Percentiles rank a stretch among this genome's conserved stretches.
Conservation (phyloP, 2,888 invertebrate genomes). For the Aromia moschata region DNA sequence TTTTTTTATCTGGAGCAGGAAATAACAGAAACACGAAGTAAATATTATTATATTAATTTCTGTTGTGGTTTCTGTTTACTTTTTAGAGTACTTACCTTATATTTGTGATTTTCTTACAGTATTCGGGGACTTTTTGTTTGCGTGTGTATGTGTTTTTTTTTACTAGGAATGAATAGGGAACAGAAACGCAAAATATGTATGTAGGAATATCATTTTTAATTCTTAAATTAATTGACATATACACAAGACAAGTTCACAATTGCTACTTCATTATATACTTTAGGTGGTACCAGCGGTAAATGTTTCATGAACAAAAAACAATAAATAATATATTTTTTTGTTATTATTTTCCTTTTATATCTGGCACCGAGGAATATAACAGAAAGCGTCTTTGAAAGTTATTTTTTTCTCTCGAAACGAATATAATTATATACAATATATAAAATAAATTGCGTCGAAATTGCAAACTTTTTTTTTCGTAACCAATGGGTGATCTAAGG, state of each 20-base stretch:
- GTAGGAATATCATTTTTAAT: constrained; percentile 62
- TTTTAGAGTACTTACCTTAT: too few species aligned
- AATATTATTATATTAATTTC: too few species aligned
- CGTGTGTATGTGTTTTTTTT: too few species aligned
- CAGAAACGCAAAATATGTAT: too few species aligned
- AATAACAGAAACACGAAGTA: too few species aligned
- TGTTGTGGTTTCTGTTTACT: too few species aligned
- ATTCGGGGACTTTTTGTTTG: too few species aligned
- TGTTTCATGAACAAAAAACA: too few species aligned
- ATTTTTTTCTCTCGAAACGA: constrained; percentile 3
- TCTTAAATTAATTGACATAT: constrained; percentile 62
- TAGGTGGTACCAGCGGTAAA: constrained; percentile 39
- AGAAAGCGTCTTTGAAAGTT: constrained; percentile 33
- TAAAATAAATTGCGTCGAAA: constrained; percentile 10
- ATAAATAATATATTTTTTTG: constrained; percentile 24
- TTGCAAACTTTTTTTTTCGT: constrained; percentile 7
- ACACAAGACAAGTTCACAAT: constrained; percentile 60
- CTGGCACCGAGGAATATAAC: constrained; percentile 40
- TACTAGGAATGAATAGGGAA: too few species aligned
- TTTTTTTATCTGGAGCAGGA: too few species aligned
- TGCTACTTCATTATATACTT: constrained; percentile 49
- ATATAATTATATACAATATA: constrained; percentile 20
- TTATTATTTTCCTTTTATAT: constrained; percentile 32
- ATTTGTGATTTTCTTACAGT: too few species aligned
- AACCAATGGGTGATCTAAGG: constrained; percentile 14